Conservation (phyloP, 2,797 vertebrate species). For the Falco concolor region DNA sequence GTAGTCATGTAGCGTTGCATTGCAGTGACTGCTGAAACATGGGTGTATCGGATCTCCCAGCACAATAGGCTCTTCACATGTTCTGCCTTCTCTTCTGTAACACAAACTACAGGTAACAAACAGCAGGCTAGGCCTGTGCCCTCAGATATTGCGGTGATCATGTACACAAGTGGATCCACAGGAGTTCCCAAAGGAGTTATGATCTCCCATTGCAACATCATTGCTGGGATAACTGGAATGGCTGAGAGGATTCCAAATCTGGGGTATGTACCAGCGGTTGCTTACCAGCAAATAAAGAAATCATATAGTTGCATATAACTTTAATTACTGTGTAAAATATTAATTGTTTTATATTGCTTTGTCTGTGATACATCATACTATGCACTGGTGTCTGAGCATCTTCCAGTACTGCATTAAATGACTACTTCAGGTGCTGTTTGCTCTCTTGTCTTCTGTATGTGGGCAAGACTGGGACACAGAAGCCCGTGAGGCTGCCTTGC, state of each 20-base stretch:
- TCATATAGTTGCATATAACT: not conserved
- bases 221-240: slow-evolving; percentile 90
- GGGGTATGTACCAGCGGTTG: slow-evolving; percentile 69
- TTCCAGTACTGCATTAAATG: not conserved
- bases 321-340: not conserved
- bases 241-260: slow-evolving; percentile 86
- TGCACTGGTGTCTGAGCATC: not conserved
- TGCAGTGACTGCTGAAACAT: not conserved
- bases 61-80: not conserved
- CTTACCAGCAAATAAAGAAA: not conserved
- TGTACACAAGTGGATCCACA: slow-evolving; percentile 96
- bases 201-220: slow-evolving; percentile 93
- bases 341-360: not conserved
- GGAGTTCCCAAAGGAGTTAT: slow-evolving; percentile 92
- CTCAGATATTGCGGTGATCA: slow-evolving; percentile 89
- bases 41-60: not conserved
- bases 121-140: slow-evolving; percentile 75
- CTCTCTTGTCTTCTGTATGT: not conserved
- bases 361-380: not conserved
- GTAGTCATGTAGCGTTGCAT: not conserved
- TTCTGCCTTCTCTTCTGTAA: not conserved
- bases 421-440: not conserved
- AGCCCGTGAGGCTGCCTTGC: not conserved
- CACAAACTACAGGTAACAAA: slow-evolving; percentile 69
- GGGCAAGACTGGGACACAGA: not conserved